phyloP scores from a whole-genome alignment of 2,888 invertebrate species.

The Pristionchus japonicus region DNA sequence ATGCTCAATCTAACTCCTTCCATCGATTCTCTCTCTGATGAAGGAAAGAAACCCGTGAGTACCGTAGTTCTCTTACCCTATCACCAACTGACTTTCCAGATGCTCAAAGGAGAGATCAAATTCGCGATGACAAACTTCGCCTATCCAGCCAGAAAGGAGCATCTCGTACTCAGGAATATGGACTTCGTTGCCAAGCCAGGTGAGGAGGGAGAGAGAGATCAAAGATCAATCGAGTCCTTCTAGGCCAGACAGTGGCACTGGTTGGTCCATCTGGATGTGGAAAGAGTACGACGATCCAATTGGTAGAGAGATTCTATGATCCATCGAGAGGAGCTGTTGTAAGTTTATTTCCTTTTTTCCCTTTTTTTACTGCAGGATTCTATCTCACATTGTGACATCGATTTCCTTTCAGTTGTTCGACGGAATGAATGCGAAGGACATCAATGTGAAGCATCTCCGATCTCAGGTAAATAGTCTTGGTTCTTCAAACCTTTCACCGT shows the following conservation, averaged over 20 bases:
- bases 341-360: conserved; percentile 74
- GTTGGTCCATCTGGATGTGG: conserved; percentile 77
- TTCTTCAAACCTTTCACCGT: not conserved
- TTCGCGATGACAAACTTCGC: conserved; percentile 85
- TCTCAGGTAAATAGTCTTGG: conserved; percentile 21
- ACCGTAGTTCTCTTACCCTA: not conserved
- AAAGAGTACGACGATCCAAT: conserved; percentile 76
- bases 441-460: conserved; percentile 59
- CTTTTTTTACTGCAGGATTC: no score
- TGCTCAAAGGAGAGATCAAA: conserved; percentile 81
- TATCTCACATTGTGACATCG: not conserved
- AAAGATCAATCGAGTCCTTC: not conserved
- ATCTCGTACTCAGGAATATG: conserved; percentile 76
- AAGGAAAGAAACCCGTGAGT: conserved; percentile 69
- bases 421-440: conserved; percentile 64
- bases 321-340: conserved; percentile 73
- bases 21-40: conserved; percentile 75
- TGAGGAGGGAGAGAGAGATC: not conserved
- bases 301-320: conserved; percentile 76
- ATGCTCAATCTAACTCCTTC: conserved; percentile 73
- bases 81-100: conserved; percentile 47
- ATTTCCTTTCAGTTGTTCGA: conserved; percentile 66
- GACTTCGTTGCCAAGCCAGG: conserved; percentile 47
- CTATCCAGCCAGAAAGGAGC: conserved; percentile 85
- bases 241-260: conserved; percentile 76